Percentiles rank a stretch among this genome's conserved stretches.
These are phyloP conservation scores for Rhabdomys pumilio DNA, from an alignment of 2,797 vertebrate species.

Conservation along the genomic window DNA sequence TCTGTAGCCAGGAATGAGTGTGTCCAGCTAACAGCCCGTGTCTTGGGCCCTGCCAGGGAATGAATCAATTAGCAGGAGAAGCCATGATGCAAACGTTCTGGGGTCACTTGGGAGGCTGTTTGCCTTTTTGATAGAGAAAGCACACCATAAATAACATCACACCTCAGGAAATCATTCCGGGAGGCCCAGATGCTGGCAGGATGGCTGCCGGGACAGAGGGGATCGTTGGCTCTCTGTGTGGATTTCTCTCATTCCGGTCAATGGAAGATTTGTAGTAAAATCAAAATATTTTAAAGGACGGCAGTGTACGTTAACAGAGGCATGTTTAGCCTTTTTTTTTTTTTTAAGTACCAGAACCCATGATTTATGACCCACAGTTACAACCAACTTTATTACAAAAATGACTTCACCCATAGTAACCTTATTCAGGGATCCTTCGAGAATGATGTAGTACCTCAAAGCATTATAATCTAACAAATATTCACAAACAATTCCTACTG, in stretches of 20 bases:
- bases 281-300: conserved; percentile 87
- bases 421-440: conserved; percentile 83
- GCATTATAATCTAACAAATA: conserved; percentile 80
- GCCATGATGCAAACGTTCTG: conserved; percentile 79
- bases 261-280: conserved; percentile 87
- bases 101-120: conserved; percentile 82
- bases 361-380: conserved; percentile 89
- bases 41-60: conserved; percentile 73
- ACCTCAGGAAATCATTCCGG: conserved; percentile 84
- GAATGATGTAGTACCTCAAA: conserved; percentile 79
- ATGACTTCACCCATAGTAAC: conserved; percentile 88
- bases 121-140: conserved; percentile 86
- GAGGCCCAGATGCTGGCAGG: conserved; percentile 69
- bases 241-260: conserved; percentile 74
- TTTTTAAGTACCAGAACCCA: conserved; percentile 83
- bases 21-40: conserved; percentile 68
- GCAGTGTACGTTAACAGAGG: conserved; percentile 83
- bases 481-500: conserved; percentile 84
- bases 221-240: conserved; percentile 80
- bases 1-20: conserved; percentile 50
- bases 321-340: conserved; percentile 85
- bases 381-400: conserved; percentile 89
- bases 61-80: conserved; percentile 84
- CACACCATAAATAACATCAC: conserved; percentile 83
- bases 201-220: conserved; percentile 77